Conservation (phyloP, 2,797 vertebrate species). For the Fratercula arctica region DNA sequence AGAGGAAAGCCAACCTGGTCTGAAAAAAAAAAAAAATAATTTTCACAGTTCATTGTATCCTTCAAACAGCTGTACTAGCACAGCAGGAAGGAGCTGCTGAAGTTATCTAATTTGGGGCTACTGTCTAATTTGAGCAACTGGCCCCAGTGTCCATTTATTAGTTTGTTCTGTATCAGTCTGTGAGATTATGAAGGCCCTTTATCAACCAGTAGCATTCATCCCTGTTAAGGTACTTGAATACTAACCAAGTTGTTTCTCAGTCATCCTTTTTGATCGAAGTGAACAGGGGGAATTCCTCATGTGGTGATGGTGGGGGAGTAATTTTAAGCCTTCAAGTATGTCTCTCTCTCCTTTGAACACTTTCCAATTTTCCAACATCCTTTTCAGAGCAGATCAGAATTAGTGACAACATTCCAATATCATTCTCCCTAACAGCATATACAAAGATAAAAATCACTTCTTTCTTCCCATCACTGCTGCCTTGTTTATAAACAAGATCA, state of each 20-base stretch:
- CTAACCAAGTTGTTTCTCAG: neutral
- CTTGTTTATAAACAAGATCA: neutral
- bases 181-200: neutral
- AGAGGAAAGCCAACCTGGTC: neutral
- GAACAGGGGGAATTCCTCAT: slow-evolving; percentile 34
- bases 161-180: neutral
- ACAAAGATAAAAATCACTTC: neutral
- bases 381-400: slow-evolving; percentile 6
- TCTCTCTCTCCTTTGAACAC: neutral
- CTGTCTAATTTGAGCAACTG: neutral
- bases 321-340: slow-evolving; percentile 4
- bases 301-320: neutral
- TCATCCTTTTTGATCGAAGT: neutral
- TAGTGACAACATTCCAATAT: neutral
- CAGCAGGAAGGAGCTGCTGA: neutral
- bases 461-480: neutral
- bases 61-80: neutral
- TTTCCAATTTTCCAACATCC: slow-evolving; percentile 24
- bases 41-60: neutral
- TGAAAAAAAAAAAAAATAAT: neutral
- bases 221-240: slow-evolving; percentile 2
- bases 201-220: neutral
- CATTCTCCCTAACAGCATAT: neutral
- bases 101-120: neutral
- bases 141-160: neutral